These are phyloP conservation scores for Amphiprion clarkii DNA, from an alignment of 2,797 vertebrate genomes.

Conservation along the genomic window DNA sequence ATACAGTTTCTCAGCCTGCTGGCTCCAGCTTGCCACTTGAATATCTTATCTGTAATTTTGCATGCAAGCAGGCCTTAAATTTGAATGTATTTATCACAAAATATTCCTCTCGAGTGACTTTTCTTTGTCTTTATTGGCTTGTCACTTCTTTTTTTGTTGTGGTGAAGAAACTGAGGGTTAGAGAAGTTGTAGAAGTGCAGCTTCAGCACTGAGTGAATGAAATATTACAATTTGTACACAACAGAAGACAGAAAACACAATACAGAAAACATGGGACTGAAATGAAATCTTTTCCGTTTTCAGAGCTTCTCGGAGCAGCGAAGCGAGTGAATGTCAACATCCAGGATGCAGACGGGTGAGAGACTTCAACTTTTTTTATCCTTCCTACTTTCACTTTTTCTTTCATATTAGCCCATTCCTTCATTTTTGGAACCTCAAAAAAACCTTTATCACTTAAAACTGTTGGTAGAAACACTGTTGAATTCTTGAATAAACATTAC, in stretches of 20 bases:
- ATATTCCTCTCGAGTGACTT: not conserved
- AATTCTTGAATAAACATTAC: not conserved
- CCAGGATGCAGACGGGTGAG: conserved; percentile 98
- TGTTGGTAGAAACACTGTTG: not conserved
- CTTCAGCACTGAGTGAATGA: conserved; percentile 12
- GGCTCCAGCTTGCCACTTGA: too few relatives aligned
- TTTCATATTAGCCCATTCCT: not conserved
- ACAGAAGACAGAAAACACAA: conserved; percentile 25
- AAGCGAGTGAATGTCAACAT: conserved; percentile 98
- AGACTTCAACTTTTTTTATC: not conserved
- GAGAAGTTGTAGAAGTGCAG: conserved; percentile 5
- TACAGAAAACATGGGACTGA: conserved; percentile 10
- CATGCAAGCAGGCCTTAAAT: too few relatives aligned
- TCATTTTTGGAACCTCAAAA: not conserved
- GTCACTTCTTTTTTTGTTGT: not conserved
- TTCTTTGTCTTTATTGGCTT: not conserved
- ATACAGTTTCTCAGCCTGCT: too few relatives aligned
- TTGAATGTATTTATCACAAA: too few relatives aligned
- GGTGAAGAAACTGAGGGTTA: too few relatives aligned
- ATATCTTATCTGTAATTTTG: too few relatives aligned
- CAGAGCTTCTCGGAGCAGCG: conserved; percentile 96
- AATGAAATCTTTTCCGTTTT: conserved; percentile 10
- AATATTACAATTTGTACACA: not conserved
- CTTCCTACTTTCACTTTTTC: not conserved
- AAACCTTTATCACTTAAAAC: not conserved